A percentile compares a stretch with the other conserved stretches of the same genome.
These are phyloP conservation scores for Barbus barbus DNA, from an alignment of 2,113 vertebrate species.

Conservation along the genomic window DNA sequence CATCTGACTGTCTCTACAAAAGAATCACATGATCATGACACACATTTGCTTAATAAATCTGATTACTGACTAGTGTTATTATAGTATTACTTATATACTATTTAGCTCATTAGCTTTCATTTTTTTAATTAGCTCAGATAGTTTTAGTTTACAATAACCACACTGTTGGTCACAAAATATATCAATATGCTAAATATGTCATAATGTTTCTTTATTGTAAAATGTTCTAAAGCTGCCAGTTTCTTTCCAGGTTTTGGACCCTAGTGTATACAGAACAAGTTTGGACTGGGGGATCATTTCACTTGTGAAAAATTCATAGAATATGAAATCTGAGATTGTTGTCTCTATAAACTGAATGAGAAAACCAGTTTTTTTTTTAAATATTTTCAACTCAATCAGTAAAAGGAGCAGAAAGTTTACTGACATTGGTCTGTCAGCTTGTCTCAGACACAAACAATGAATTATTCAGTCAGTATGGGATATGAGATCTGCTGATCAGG, in stretches of 20 bases:
- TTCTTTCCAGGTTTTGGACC: background rate
- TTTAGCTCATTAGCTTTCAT: background rate
- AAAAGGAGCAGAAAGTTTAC: constrained; percentile 31
- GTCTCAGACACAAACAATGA: constrained; percentile 43
- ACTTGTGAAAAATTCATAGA: background rate
- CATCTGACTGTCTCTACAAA: background rate
- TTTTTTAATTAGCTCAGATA: background rate
- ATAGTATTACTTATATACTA: background rate
- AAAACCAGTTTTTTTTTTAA: background rate
- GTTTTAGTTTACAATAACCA: background rate
- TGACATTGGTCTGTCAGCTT: constrained; percentile 40
- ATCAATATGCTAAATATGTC: too few species aligned
- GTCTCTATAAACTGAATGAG: background rate
- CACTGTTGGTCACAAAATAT: background rate
- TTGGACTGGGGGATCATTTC: background rate
- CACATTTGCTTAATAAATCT: background rate
- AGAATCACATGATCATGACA: background rate
- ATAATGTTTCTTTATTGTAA: background rate
- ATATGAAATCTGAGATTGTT: constrained; percentile 9
- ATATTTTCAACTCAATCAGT: too few species aligned
- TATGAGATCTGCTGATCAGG: constrained; percentile 39
- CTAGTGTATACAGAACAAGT: too few species aligned
- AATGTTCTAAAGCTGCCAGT: background rate
- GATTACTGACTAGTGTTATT: too few species aligned
- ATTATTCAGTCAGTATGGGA: constrained; percentile 53